Base-by-base conservation (phyloP, 2,797 vertebrate species). In the Gobio occitaniae region DNA sequence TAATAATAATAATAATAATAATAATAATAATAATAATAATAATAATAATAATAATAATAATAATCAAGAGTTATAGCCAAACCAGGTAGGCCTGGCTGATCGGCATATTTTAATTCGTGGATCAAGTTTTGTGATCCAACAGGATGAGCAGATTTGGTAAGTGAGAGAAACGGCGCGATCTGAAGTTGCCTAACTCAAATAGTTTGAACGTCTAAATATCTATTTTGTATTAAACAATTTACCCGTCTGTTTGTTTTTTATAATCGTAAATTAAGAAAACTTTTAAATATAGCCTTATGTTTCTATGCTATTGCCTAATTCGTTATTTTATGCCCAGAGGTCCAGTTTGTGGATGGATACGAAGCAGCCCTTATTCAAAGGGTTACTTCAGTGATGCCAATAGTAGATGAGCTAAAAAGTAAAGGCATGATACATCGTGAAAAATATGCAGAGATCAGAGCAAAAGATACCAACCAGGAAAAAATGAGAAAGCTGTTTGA, bases 361-460 rank as follows among this genome's bases (percentile, higher is more conserved):
- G 5, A 2, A 3, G 15, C 50, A 8, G 5, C 0, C 2, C 52
- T 82, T 29, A 6, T 82, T 56, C 36, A 82, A 16, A 78, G 38
- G 16, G 80, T 82, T 15, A 21, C 3, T 2, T 29, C 52, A 1
- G 80, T 82, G 52, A 78, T 78, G 76, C 11, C 52, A 61, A 78
- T 78, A 61, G 54, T 36, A 78, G 80, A 82, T 82, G 38, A 72
- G 25, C 41, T 82, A 12, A 32, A 4, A 72, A 21, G 0, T 32
- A 32, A 10, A 32, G 0, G 0, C 0, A 69, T 80, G 69, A 32
- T 82, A 6, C n/a, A 59, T 15, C 0, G 2, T 1, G 80, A 82
- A 48, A 72, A 0, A 9, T 82, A 61, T 56, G 0, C 21, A 2
- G 56, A 44, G 76, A 78, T 82, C 25, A 11, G 0, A 21, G 56